Evolutionary conservation across 2,797 vertebrate genomes (phyloP), one percentile per base, ranked within the genome.

Genomic region (Glyptemys insculpta): DNA sequence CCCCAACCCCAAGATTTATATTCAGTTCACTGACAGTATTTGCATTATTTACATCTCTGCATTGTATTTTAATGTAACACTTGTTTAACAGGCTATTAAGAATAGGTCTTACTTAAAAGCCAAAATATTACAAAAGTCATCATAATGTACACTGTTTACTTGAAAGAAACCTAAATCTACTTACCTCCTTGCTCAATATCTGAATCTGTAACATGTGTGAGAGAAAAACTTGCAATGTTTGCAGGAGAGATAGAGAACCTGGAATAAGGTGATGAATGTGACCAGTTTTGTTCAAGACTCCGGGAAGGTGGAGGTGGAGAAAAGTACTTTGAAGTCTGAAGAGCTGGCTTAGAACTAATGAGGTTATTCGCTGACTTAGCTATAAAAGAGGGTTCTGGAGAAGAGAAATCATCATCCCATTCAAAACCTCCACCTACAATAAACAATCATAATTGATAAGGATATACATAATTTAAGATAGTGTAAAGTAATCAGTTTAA

Each of bases 351-450:
- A 78, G 98, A 98, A 19, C 96, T 91, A 6, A 98, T 96, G 10
- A 98, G 96, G 92, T 97, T 98, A 18, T 98, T 98, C 52, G 98
- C 98, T 6, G 98, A 97, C 97, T 99, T 99, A 4, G 98, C 97
- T 65, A 99, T 95, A 97, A 99, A 99, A 76, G 98, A 98, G 15
- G 99, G 98, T 12, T 99, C 98, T 0, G 99, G 96, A 83, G 99
- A 98, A 86, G 99, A 99, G 98, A 99, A 99, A 98, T 99, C 99
- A 62, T 99, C 99, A 0, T 99, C 99, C 99, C 99, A 99, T 94
- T 99, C 99, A 90, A 99, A 99, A 41, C 99, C 99, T 2, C 99
- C 99, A 80, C 99, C 99, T 99, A 34, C 1, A 86, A 95, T 12
- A 8, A 44, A 84, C 4, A 54, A 31, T 47, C 18, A 54, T 2